phyloP scores from a whole-genome alignment of 2,888 invertebrate genomes.

The Archips xylosteana region DNA sequence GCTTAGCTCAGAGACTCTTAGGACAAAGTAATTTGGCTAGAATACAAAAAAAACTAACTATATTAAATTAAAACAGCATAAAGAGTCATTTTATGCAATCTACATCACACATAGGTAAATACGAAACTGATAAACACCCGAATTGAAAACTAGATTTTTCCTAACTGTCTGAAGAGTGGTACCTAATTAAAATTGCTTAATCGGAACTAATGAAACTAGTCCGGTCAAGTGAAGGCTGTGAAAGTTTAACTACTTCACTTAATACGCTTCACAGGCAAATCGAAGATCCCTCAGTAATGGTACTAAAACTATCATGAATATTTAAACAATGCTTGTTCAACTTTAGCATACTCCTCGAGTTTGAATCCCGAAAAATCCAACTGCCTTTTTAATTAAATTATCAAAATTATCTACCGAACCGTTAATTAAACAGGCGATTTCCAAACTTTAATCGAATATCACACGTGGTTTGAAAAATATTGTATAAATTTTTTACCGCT shows the following conservation, averaged over 20 bases:
- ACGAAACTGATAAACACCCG: no score
- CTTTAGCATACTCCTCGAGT: not conserved
- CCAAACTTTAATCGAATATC: no score
- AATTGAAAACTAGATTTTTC: not conserved
- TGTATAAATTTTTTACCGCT: no score
- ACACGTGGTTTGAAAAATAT: no score
- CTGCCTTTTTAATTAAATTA: not conserved
- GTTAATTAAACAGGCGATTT: no score
- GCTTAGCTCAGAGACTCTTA: no score
- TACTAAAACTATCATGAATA: constrained; percentile 12
- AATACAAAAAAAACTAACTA: no score
- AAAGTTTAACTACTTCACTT: constrained; percentile 17
- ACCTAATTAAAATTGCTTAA: not conserved
- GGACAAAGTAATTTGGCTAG: no score
- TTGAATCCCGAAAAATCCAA: not conserved
- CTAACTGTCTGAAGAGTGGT: not conserved
- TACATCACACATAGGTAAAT: no score
- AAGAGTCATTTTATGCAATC: no score
- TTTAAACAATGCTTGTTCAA: not conserved
- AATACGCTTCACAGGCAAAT: constrained; percentile 6
- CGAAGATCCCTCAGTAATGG: constrained; percentile 8
- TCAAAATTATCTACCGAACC: not conserved
- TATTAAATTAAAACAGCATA: no score
- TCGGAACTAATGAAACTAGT: constrained; percentile 14
- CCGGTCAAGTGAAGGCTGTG: constrained; percentile 1